Evolutionary conservation across 2,888 invertebrate genomes (phyloP), one percentile per base, ranked within the genome.

Genomic region (Nymphalis urticae): DNA sequence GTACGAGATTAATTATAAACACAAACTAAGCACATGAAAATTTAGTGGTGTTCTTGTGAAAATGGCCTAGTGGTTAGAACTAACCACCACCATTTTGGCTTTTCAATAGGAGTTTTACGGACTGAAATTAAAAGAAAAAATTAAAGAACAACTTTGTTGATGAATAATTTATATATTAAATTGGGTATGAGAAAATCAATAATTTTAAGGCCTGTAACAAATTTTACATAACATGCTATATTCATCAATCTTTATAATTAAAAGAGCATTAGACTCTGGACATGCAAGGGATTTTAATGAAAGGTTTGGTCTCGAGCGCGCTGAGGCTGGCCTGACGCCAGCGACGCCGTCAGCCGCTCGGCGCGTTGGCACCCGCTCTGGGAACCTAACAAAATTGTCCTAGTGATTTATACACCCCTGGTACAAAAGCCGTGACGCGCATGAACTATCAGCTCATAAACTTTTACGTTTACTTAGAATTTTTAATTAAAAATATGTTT

Each of bases 281-380:
- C 53, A 53, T 53, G 53, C 21, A 16, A 24, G 24, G 24, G 53
- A 6, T 53, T 27, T 53, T 53, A 53, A 53, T 53, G 53, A 53
- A 53, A 53, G 53, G 53, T 53, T 19, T 19, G 53, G 53, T 53
- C 16, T 53, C 24, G 21, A 53, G 53, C 53, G 27, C 24, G 27
- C 53, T 27, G 53, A 21, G 21, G 24, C 75, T 85, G 82, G 51
- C 48, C 50, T 17, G 36, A 2, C 13, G 69, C 66, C 69, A 66
- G 61, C 51, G 58, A 42, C 56, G 64, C 62, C 64, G 56, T 64
- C 36, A 56, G 21, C 85, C 17, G 56, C 56, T 59, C 64, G 9
- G n/a, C 64, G 50, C 64, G 53, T 53, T 53, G 53, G 53, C 53
- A 53, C 21, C 24, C 53, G 24, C 53, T 42, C 42, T 24, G 24